Conservation (phyloP, 2,797 vertebrate genomes). For the Leuciscus waleckii region DNA sequence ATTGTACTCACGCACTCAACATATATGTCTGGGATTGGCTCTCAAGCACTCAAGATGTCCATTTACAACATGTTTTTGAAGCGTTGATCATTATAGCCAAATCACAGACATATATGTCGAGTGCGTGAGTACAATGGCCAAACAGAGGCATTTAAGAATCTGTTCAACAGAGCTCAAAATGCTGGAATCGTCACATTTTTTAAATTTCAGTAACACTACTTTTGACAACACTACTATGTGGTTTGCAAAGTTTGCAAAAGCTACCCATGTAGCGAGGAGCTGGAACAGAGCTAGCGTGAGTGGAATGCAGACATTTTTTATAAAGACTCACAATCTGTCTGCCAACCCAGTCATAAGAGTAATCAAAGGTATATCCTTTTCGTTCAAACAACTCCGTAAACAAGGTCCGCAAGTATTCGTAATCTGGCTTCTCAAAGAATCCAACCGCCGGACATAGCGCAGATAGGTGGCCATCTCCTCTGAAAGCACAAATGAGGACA, state of each 20-base stretch:
- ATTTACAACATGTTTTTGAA: no score
- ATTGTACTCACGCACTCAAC: accelerated
- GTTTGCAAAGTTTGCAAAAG: background rate
- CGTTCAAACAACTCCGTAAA: conserved; percentile 97
- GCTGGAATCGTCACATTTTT: no score
- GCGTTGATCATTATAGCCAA: no score
- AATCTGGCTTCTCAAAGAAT: conserved; percentile 99
- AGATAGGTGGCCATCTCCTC: conserved; percentile 99
- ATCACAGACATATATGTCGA: no score
- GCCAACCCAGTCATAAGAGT: conserved; percentile 97
- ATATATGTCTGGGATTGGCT: no score
- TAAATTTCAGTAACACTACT: no score
- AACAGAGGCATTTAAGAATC: no score
- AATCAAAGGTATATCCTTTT: conserved; percentile 98
- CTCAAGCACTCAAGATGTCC: no score
- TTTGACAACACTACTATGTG: background rate
- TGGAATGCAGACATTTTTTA: background rate
- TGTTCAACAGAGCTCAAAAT: no score
- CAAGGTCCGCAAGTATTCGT: conserved; percentile 94
- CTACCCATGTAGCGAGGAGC: background rate
- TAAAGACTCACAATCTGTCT: conserved; percentile 91
- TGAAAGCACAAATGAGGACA: conserved; percentile 68
- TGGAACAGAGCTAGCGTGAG: background rate
- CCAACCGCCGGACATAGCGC: conserved; percentile 93
- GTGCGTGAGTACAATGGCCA: no score